Evolutionary conservation across 2,113 vertebrate species (phyloP).

Genomic region (Rhinoptilus africanus): DNA sequence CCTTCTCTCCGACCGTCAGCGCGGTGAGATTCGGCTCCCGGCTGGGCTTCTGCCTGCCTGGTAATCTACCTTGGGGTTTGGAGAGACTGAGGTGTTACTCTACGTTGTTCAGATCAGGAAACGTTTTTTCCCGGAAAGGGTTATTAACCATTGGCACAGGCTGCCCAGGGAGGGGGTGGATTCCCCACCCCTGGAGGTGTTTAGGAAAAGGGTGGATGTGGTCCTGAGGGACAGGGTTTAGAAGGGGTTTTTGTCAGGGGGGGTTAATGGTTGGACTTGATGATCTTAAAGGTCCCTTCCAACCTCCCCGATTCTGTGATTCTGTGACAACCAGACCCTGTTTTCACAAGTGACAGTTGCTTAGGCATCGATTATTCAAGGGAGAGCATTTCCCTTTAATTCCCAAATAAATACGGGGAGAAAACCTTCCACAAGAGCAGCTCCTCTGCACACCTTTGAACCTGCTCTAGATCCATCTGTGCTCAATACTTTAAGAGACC

Average conservation of each 20-base stretch:
- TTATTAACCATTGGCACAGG: no score
- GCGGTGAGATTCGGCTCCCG: not conserved
- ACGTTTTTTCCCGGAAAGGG: no score
- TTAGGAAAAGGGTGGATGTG: no score
- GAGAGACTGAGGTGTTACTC: rapidly evolving
- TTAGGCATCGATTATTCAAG: not conserved
- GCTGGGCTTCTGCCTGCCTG: not conserved
- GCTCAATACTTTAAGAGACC: not conserved
- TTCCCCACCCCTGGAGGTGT: no score
- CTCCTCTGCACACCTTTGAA: not conserved
- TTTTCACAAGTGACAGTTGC: not conserved
- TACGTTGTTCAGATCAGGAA: no score
- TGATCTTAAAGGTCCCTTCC: no score
- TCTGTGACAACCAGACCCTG: not conserved
- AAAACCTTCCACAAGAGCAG: not conserved
- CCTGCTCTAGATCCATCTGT: not conserved
- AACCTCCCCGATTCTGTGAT: no score
- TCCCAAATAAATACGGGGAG: not conserved
- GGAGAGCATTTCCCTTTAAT: not conserved
- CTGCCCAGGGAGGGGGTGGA: no score
- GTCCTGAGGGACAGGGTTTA: no score
- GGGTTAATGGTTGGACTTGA: no score
- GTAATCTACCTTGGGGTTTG: not conserved
- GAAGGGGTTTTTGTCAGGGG: no score
- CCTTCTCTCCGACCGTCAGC: not conserved